Conservation (phyloP, 2,113 vertebrate genomes). For the Poeciliopsis turrubarensis region DNA sequence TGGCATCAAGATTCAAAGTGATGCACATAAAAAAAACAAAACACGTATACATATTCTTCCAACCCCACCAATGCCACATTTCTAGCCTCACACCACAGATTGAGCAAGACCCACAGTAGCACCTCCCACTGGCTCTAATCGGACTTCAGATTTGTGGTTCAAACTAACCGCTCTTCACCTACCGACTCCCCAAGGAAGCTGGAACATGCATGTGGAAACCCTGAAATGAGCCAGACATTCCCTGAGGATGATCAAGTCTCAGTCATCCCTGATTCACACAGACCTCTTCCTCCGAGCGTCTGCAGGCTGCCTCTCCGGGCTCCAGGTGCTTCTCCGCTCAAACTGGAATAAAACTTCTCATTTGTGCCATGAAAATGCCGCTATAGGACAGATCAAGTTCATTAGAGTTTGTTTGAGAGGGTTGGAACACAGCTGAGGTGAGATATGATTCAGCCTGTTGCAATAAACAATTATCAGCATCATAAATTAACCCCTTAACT, state of each 20-base stretch:
- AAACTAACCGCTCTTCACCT: conserved; percentile 2
- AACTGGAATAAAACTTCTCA: neutral
- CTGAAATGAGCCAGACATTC: conserved; percentile 16
- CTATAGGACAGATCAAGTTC: no score
- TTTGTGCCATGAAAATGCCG: neutral
- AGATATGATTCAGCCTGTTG: no score
- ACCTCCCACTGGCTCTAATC: neutral
- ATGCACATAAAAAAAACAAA: neutral
- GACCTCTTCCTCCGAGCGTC: conserved; percentile 7
- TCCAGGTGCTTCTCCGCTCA: neutral
- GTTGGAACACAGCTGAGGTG: no score
- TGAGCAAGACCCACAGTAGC: no score
- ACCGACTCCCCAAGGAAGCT: conserved; percentile 5
- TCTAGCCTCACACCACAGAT: no score
- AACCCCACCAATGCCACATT: no score
- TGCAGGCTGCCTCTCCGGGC: neutral
- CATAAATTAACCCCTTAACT: no score
- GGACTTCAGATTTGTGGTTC: neutral
- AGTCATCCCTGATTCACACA: conserved; percentile 46
- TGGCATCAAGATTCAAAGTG: neutral
- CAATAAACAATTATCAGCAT: no score
- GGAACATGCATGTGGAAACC: conserved; percentile 3
- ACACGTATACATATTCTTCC: no score
- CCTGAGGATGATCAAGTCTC: conserved; percentile 31
- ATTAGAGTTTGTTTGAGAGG: no score